Conservation (phyloP, 2,113 vertebrate genomes). For the Myotis brandtii region DNA sequence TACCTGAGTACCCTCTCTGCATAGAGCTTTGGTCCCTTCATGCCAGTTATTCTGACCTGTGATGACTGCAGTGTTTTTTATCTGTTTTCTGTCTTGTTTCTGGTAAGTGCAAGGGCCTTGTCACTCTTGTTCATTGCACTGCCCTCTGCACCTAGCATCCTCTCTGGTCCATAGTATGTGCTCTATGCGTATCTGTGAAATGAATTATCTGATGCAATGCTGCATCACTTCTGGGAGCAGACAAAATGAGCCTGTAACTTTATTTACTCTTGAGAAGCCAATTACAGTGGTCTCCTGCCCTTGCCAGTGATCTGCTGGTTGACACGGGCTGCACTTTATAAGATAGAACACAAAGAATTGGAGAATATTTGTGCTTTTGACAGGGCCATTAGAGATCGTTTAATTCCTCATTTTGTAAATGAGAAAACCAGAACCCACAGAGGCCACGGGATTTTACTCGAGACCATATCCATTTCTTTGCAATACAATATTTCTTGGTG, state of each 20-base stretch:
- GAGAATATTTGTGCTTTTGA: constrained; percentile 49
- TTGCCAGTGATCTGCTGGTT: background rate
- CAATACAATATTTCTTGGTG: constrained; percentile 46
- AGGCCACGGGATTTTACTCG: constrained; percentile 33
- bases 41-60: background rate
- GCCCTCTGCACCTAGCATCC: background rate
- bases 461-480: constrained; percentile 46
- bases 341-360: constrained; percentile 39
- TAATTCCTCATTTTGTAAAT: constrained; percentile 72
- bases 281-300: background rate
- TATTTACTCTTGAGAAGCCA: constrained; percentile 66
- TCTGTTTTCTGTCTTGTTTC: background rate
- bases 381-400: constrained; percentile 50
- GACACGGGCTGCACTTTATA: background rate
- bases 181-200: background rate
- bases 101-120: background rate
- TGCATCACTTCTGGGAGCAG: constrained; percentile 6
- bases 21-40: background rate
- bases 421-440: constrained; percentile 55
- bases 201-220: background rate
- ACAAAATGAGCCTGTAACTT: constrained; percentile 6
- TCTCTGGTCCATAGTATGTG: background rate
- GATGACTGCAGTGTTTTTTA: background rate
- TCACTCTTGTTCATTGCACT: background rate
- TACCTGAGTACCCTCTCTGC: background rate